Conservation (phyloP, 2,797 vertebrate genomes). For the Notolabrus celidotus region DNA sequence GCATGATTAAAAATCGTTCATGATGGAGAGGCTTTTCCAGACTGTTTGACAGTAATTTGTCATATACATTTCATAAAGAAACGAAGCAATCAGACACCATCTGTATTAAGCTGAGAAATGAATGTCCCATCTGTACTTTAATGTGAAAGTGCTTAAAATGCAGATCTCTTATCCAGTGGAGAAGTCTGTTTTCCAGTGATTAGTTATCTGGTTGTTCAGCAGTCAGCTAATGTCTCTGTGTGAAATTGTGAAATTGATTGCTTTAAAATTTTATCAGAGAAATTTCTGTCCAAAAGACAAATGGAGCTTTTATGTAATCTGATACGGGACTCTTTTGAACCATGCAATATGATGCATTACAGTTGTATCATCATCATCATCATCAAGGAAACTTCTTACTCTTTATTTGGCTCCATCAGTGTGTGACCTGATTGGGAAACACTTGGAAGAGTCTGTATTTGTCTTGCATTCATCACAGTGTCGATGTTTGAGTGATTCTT, state of each 20-base stretch:
- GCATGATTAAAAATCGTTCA: background rate
- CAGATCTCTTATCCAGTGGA: constrained; percentile 41
- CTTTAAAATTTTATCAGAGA: constrained; percentile 14
- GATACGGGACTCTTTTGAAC: background rate
- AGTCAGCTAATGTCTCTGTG: constrained; percentile 4
- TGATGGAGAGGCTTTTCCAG: constrained; percentile 3
- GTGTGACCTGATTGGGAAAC: constrained; percentile 1
- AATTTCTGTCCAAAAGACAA: background rate
- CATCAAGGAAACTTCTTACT: background rate
- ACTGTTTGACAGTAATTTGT: constrained; percentile 7
- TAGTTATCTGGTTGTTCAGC: constrained; percentile 36
- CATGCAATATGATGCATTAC: background rate
- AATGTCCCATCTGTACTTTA: constrained; percentile 23
- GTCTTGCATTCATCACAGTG: background rate
- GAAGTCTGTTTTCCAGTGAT: constrained; percentile 45
- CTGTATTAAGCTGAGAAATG: constrained; percentile 22
- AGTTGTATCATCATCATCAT: background rate
- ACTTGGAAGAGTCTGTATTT: background rate
- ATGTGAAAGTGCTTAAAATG: constrained; percentile 39
- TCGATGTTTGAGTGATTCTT: background rate
- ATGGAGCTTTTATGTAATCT: background rate
- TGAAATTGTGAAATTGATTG: constrained; percentile 33
- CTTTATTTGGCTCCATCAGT: background rate
- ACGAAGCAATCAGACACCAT: constrained; percentile 14
- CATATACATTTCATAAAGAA: constrained; percentile 13